Percentiles rank a stretch among this genome's conserved stretches.
Conservation (phyloP, 37 sponge, comb jelly and placozoan species). For the Oopsacas minuta region DNA sequence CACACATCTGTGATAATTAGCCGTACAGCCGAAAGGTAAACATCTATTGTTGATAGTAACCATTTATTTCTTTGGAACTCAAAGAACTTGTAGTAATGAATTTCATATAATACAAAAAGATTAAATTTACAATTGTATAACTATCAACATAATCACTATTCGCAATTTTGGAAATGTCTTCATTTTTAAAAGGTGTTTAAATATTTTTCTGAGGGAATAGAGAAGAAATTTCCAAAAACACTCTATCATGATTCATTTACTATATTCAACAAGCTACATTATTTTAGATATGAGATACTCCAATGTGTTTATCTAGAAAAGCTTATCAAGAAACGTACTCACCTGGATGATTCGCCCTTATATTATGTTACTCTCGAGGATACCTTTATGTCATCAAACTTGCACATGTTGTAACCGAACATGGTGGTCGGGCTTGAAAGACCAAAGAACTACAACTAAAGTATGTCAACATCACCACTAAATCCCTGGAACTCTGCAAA, state of each 20-base stretch:
- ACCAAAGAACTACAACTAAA: background rate
- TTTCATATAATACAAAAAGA: background rate
- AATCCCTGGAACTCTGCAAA: conserved; percentile 17
- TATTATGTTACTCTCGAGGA: background rate
- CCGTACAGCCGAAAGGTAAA: no score
- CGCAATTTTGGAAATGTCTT: background rate
- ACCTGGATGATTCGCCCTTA: background rate
- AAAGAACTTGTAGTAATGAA: no score
- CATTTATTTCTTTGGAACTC: no score
- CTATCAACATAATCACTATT: background rate
- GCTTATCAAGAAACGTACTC: conserved; percentile 18
- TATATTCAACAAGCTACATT: background rate
- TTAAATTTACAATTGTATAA: background rate
- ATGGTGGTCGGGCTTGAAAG: conserved; percentile 9
- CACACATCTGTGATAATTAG: no score
- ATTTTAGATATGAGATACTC: conserved; percentile 8
- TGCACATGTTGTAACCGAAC: background rate
- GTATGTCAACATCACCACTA: conserved; percentile 14
- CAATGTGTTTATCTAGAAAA: background rate
- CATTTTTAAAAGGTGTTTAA: no score
- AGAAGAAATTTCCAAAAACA: no score
- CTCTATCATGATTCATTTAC: background rate
- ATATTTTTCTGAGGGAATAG: no score
- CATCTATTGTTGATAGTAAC: no score
- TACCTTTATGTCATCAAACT: background rate